Evolutionary conservation across 2,888 invertebrate species (phyloP).

Genomic region (Oeneis ivallda): DNA sequence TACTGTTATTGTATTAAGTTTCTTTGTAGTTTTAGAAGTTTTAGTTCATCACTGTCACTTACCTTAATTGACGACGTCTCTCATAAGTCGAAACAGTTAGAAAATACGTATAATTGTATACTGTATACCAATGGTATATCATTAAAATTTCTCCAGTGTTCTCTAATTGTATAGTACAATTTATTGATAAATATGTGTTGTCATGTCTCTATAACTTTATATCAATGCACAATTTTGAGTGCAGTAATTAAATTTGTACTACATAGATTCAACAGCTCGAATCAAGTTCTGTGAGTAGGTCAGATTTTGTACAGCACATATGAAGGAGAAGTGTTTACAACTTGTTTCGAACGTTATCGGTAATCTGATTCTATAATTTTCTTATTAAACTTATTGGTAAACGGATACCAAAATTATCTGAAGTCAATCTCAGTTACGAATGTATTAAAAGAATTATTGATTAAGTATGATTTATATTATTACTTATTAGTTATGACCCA

Average conservation of each 20-base stretch:
- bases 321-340: background rate
- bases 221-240: background rate
- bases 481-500: background rate
- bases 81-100: slow-evolving; percentile 19
- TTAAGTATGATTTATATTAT: background rate
- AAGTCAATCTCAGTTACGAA: background rate
- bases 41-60: slow-evolving; percentile 51
- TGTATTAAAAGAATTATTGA: background rate
- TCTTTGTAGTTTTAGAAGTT: slow-evolving; percentile 26
- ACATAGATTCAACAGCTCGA: background rate
- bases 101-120: background rate
- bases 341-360: slow-evolving; percentile 6
- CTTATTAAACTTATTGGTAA: slow-evolving; percentile 4
- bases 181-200: slow-evolving; percentile 16
- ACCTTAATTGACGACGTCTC: slow-evolving; percentile 55
- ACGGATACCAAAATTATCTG: slow-evolving; percentile 1
- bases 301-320: slow-evolving; percentile 1
- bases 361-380: slow-evolving; percentile 2
- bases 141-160: slow-evolving; percentile 22
- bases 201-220: slow-evolving; percentile 5
- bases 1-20: slow-evolving; percentile 26
- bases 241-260: slow-evolving; percentile 6
- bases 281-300: slow-evolving; percentile 11
- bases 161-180: slow-evolving; percentile 8
- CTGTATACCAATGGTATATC: slow-evolving; percentile 1